These are phyloP conservation scores for Mactra quadrangularis DNA, from an alignment of 1,140 invertebrate genomes.

Conservation along the genomic window DNA sequence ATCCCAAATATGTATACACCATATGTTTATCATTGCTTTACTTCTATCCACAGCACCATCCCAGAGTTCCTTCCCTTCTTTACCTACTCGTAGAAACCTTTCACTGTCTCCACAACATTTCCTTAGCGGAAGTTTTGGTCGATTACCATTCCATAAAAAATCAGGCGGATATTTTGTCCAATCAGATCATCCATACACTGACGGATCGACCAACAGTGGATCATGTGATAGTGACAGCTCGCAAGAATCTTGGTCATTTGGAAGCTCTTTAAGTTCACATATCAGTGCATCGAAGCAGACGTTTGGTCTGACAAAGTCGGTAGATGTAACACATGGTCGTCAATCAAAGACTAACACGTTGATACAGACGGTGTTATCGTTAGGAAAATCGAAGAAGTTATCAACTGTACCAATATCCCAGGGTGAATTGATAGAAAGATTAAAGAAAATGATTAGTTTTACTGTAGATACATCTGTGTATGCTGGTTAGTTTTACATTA, in stretches of 20 bases:
- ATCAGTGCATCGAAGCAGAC: constrained; percentile 41
- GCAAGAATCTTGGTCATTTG: constrained; percentile 35
- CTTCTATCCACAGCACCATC: constrained; percentile 6
- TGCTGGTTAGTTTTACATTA: constrained; percentile 77
- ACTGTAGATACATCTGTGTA: constrained; percentile 84
- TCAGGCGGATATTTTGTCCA: constrained; percentile 48
- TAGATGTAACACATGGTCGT: constrained; percentile 26
- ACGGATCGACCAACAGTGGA: constrained; percentile 18
- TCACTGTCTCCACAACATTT: constrained; percentile 15
- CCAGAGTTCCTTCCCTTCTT: constrained; percentile 13
- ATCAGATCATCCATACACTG: constrained; percentile 62
- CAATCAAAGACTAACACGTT: constrained; percentile 30
- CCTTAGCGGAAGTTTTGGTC: constrained; percentile 25
- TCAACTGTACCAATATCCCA: constrained; percentile 66
- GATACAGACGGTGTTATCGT: constrained; percentile 56
- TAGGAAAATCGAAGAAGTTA: constrained; percentile 69
- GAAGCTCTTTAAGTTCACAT: too few relatives aligned
- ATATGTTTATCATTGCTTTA: too few relatives aligned
- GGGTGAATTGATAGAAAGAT: constrained; percentile 84
- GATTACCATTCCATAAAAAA: constrained; percentile 21
- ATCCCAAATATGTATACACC: too few relatives aligned
- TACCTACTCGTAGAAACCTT: constrained; percentile 22
- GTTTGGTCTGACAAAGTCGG: constrained; percentile 21
- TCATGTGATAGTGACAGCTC: constrained; percentile 60
- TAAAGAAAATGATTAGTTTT: constrained; percentile 83